phyloP scores from a whole-genome alignment of 2,888 invertebrate species.

The Prionchulus punctatus region DNA sequence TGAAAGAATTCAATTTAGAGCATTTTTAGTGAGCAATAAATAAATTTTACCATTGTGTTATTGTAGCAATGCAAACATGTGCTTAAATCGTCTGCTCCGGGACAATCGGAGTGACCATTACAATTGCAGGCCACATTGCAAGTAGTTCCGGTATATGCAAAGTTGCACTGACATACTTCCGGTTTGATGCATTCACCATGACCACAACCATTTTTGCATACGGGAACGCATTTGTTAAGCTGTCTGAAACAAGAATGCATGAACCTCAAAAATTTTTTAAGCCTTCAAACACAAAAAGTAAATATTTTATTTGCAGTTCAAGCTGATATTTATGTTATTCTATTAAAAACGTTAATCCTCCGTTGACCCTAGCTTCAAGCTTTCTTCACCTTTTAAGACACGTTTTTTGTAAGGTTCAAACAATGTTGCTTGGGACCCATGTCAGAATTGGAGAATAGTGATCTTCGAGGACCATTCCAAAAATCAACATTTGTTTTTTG shows the following conservation, averaged over 20 bases:
- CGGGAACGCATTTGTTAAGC: neutral
- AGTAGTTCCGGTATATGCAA: neutral
- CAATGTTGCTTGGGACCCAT: too few species aligned
- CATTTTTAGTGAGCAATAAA: too few species aligned
- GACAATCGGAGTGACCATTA: neutral
- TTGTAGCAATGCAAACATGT: neutral
- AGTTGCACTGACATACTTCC: neutral
- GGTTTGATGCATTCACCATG: neutral
- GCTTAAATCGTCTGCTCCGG: neutral
- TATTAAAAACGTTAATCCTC: too few species aligned
- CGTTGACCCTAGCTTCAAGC: too few species aligned
- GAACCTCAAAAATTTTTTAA: too few species aligned
- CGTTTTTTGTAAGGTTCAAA: too few species aligned
- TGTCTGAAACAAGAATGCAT: too few species aligned
- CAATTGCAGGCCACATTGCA: neutral
- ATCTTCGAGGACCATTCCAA: too few species aligned
- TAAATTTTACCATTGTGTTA: neutral
- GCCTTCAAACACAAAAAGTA: neutral
- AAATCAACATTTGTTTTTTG: too few species aligned
- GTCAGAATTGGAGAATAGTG: too few species aligned
- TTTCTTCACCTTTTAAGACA: too few species aligned
- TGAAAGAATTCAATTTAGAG: too few species aligned
- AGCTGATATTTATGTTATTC: neutral
- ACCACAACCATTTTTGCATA: neutral
- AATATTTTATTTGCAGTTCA: neutral